Percentiles rank a stretch among this genome's conserved stretches.
Conservation (phyloP, 2,113 vertebrate species). For the Lethenteron reissneri region DNA sequence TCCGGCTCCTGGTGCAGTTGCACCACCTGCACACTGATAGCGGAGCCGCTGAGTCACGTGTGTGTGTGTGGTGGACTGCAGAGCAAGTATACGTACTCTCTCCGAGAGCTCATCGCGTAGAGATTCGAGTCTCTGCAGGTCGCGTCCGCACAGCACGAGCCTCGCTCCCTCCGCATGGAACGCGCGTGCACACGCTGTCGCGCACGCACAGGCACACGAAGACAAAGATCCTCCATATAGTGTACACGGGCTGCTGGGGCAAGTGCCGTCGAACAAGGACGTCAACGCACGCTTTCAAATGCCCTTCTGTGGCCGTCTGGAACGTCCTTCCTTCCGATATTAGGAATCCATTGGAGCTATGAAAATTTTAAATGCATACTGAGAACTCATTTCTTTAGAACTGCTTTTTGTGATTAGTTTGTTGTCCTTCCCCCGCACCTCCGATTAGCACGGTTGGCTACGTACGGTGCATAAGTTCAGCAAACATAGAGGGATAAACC, state of each 20-base stretch:
- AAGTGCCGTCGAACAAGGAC: too few species aligned
- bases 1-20: too few species aligned
- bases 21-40: too few species aligned
- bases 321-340: too few species aligned
- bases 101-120: slow-evolving; percentile 32
- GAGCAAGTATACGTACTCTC: too few species aligned
- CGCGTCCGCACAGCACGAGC: slow-evolving; percentile 64
- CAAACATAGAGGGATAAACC: background rate
- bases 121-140: slow-evolving; percentile 33
- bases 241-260: background rate
- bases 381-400: background rate
- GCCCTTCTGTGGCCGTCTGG: too few species aligned
- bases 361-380: too few species aligned
- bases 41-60: too few species aligned
- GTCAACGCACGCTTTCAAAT: too few species aligned
- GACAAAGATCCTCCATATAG: background rate
- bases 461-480: background rate
- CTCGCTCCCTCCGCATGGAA: slow-evolving; percentile 54
- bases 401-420: background rate
- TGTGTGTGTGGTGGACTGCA: too few species aligned
- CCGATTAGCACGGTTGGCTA: background rate
- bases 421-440: background rate
- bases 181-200: slow-evolving; percentile 54
- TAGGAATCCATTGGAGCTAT: too few species aligned
- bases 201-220: slow-evolving; percentile 7